Percentiles rank a stretch among this genome's conserved stretches.
These are phyloP conservation scores for Strigops habroptila DNA, from an alignment of 2,113 vertebrate genomes.

Conservation along the genomic window DNA sequence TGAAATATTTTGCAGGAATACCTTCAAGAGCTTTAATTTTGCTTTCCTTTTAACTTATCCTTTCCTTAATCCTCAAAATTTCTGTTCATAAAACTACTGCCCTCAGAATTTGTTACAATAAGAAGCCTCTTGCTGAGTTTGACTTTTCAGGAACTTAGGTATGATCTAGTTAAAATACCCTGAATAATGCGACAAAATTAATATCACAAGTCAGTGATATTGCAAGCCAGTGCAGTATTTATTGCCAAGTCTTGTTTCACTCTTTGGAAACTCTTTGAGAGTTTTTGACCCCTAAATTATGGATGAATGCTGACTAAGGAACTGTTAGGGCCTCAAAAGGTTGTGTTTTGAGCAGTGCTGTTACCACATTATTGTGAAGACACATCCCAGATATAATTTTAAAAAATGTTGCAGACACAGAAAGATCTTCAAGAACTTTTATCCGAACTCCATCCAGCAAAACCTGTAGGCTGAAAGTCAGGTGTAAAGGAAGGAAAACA, in stretches of 20 bases:
- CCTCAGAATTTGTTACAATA: neutral
- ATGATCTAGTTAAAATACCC: neutral
- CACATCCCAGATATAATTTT: neutral
- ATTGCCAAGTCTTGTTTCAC: neutral
- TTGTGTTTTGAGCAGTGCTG: neutral
- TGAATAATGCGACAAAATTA: neutral
- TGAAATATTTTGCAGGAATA: constrained; percentile 8
- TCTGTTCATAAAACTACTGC: neutral
- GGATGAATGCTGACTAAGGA: neutral
- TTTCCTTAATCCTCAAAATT: neutral
- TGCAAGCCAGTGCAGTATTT: rapidly evolving
- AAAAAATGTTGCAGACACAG: neutral
- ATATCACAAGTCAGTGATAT: neutral
- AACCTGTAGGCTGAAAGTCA: neutral
- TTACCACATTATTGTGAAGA: neutral
- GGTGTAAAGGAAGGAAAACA: neutral
- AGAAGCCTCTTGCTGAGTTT: neutral
- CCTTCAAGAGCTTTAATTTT: neutral
- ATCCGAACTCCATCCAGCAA: neutral
- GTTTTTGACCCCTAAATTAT: neutral
- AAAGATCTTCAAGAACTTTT: neutral
- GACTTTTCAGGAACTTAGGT: neutral
- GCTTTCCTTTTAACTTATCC: neutral
- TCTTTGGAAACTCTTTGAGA: neutral
- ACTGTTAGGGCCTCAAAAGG: neutral